Conservation (phyloP, 2,113 vertebrate genomes). For the Prietella phreatophila region DNA sequence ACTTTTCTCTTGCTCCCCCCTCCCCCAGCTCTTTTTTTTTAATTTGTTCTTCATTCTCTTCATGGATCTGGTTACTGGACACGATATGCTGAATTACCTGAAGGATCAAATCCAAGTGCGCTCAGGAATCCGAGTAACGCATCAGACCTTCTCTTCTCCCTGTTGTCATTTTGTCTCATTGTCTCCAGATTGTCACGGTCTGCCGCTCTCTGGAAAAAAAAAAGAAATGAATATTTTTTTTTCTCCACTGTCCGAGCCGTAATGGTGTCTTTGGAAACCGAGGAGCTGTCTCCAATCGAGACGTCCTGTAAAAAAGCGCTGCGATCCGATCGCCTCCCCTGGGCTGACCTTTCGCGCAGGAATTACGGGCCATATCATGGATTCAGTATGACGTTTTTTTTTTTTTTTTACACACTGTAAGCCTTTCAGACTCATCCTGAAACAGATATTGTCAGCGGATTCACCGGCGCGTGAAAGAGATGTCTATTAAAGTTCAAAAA, state of each 20-base stretch:
- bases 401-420: constrained; percentile 16
- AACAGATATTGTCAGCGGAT: background rate
- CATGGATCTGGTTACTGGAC: constrained; percentile 77
- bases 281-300: constrained; percentile 68
- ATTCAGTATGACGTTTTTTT: background rate
- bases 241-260: constrained; percentile 52
- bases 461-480: constrained; percentile 6
- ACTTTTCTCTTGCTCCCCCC: constrained; percentile 56
- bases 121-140: constrained; percentile 64
- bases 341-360: constrained; percentile 22
- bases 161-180: constrained; percentile 63
- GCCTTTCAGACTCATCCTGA: constrained; percentile 8
- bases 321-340: constrained; percentile 62
- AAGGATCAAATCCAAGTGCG: constrained; percentile 64
- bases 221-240: constrained; percentile 44
- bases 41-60: constrained; percentile 73
- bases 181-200: constrained; percentile 75
- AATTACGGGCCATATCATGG: constrained; percentile 27
- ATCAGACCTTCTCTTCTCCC: constrained; percentile 57
- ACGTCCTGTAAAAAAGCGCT: constrained; percentile 37
- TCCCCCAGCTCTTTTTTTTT: constrained; percentile 51
- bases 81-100: constrained; percentile 77
- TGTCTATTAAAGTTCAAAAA: constrained; percentile 18
- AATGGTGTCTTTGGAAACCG: constrained; percentile 66
- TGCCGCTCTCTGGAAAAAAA: constrained; percentile 65